Evolutionary conservation across 2,888 invertebrate species (phyloP), one percentile per base, ranked within the genome.

Genomic region (Bellardia pandia): DNA sequence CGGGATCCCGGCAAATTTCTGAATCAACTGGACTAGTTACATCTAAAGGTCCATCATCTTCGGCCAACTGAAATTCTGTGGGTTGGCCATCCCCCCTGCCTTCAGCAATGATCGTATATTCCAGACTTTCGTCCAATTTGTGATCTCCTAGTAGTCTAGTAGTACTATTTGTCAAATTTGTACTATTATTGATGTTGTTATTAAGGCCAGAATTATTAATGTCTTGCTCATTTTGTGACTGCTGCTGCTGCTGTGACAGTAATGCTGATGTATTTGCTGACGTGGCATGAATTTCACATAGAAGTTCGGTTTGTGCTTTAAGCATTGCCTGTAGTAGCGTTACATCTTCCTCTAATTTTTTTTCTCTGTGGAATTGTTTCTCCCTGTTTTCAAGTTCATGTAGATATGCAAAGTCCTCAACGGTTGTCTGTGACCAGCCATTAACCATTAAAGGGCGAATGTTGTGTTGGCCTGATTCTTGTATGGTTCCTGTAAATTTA

Each of bases 11-110:
- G n/a, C n/a, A n/a, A n/a, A n/a, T n/a, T 71, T 89, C 89, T 0
- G 92, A 92, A 79, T 92, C 92, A 0, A 89, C 88, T 0, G 93
- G 92, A 14, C 85, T 90, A 88, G 91, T 91, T 37, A 91, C 78
- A 81, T 91, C 91, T 0, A 89, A 3, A 6, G 90, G 89, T 68
- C 90, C 16, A n/a, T n/a, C n/a, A n/a, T n/a, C n/a, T n/a, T n/a
- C n/a, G n/a, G n/a, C n/a, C n/a, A n/a, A n/a, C n/a, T 92, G 91
- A 42, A 93, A 91, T 74, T 91, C 91, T 37, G 92, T 91, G 42
- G 91, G 91, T 30, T 2, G n/a, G n/a, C n/a, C n/a, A n/a, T n/a
- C n/a, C n/a, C n/a, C n/a, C n/a, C n/a, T n/a, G n/a, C n/a, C n/a
- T n/a, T n/a, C n/a, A n/a, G n/a, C n/a, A n/a, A n/a, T n/a, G n/a